These are phyloP conservation scores for Rhyacophila brunnea DNA, from an alignment of 1,140 invertebrate genomes.

Conservation along the genomic window DNA sequence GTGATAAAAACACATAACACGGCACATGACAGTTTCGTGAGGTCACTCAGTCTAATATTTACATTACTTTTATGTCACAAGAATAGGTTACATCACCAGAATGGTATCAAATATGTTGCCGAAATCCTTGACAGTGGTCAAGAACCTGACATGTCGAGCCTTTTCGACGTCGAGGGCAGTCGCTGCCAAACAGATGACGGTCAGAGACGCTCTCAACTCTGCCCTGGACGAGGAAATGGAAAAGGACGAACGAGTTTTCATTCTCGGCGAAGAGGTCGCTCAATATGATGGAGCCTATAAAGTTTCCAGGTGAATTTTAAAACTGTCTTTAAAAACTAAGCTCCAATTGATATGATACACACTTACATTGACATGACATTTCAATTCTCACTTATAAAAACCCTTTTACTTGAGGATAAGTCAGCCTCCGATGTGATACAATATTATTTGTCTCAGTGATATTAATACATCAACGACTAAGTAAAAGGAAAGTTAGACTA, in stretches of 20 bases:
- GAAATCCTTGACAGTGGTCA: constrained; percentile 17
- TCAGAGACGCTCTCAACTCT: constrained; percentile 94
- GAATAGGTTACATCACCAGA: constrained; percentile 23
- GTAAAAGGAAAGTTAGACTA: too few species aligned
- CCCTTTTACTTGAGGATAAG: too few species aligned
- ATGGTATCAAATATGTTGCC: constrained; percentile 28
- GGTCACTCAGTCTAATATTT: background rate
- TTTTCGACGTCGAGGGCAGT: constrained; percentile 59
- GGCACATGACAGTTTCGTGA: background rate
- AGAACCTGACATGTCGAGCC: constrained; percentile 43
- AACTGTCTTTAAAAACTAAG: too few species aligned
- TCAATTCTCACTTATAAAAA: too few species aligned
- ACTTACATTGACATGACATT: too few species aligned
- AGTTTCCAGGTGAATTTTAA: constrained; percentile 57
- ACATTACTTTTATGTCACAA: constrained; percentile 19
- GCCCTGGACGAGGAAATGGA: constrained; percentile 98
- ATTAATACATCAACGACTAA: too few species aligned
- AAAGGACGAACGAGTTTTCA: constrained; percentile 89
- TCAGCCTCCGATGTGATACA: too few species aligned
- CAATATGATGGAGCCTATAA: constrained; percentile 98
- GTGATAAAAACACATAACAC: background rate
- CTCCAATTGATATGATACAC: too few species aligned
- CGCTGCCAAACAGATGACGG: constrained; percentile 77
- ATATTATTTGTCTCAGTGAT: too few species aligned
- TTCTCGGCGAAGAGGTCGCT: constrained; percentile 98